Percentiles rank a stretch among this genome's conserved stretches.
Evolutionary conservation across 2,888 invertebrate species (phyloP).

Genomic region (Diploptera punctata): DNA sequence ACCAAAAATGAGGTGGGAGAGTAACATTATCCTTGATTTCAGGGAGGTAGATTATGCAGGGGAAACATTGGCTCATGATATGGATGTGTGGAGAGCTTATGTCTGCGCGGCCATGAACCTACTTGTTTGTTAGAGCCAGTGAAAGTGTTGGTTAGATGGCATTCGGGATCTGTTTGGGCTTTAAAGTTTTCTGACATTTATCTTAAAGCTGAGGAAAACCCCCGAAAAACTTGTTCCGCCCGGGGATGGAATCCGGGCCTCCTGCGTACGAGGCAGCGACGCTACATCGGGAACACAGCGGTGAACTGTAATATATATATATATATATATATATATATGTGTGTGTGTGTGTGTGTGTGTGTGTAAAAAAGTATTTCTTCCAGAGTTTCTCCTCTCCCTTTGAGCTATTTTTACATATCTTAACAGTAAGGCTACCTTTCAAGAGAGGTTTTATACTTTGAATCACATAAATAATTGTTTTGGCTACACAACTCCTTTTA

Average conservation of each 20-base stretch:
- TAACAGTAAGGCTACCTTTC: background rate
- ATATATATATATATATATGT: background rate
- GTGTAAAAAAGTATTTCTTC: background rate
- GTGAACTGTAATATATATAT: too few species aligned
- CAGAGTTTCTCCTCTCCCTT: background rate
- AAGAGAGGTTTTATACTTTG: background rate
- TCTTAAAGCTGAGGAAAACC: too few species aligned
- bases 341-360: background rate
- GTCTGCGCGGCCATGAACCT: too few species aligned
- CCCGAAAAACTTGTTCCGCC: too few species aligned
- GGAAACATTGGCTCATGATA: background rate
- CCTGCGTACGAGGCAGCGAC: too few species aligned
- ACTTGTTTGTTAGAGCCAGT: background rate
- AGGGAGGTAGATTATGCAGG: too few species aligned
- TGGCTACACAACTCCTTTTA: too few species aligned
- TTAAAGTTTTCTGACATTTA: too few species aligned
- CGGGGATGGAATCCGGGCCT: too few species aligned
- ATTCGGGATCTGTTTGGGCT: background rate
- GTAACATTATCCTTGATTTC: too few species aligned
- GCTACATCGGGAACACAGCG: too few species aligned
- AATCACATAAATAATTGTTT: background rate
- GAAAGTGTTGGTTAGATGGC: background rate
- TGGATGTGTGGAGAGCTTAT: background rate
- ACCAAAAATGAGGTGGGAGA: too few species aligned
- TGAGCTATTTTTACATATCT: background rate